Base-by-base conservation (phyloP, 2,888 invertebrate species). In the Eilema griseolum region DNA sequence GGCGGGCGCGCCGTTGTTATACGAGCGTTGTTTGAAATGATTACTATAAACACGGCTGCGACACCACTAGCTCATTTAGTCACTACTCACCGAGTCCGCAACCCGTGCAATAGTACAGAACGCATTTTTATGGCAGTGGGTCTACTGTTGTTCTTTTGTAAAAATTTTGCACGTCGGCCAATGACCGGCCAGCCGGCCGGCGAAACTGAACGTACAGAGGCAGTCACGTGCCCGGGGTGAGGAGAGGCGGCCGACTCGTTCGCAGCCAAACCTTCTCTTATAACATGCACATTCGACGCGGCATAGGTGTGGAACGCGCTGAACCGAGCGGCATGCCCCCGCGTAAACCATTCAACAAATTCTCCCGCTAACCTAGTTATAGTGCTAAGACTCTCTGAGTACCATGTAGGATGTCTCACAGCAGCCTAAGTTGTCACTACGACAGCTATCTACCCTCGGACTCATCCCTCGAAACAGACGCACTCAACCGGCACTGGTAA, bases 201-300 rank as follows among this genome's bases (percentile, higher is more conserved):
- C 91, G 88, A 90, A 89, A 90, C 91, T 89, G 86, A 90, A 86
- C 90, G 88, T 84, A 87, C 87, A 81, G 91, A 91, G 88, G 90
- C 93, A 94, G 95, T 95, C 95, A 95, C 95, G 95, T 95, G 95
- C 92, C 94, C 93, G 95, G 95, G 95, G 94, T 94, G 95, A 94
- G 94, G 89, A 91, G 94, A 87, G 93, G 92, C 93, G 94, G 93
- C 94, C 91, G 94, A 90, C 88, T 92, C 85, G 85, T 84, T 89
- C 88, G 89, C 89, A 90, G 90, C 88, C 90, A 87, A 93, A 91
- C 94, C 94, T 94, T 93, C 93, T 93, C 93, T 90, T 93, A 90
- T 92, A 94, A 93, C 93, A 95, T 95, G 95, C 94, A 94, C 93
- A 92, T 91, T 93, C 92, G 90, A 86, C 88, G 91, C 90, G 92